Evolutionary conservation across 2,888 invertebrate genomes (phyloP).

Genomic region (Drosophila formosana): DNA sequence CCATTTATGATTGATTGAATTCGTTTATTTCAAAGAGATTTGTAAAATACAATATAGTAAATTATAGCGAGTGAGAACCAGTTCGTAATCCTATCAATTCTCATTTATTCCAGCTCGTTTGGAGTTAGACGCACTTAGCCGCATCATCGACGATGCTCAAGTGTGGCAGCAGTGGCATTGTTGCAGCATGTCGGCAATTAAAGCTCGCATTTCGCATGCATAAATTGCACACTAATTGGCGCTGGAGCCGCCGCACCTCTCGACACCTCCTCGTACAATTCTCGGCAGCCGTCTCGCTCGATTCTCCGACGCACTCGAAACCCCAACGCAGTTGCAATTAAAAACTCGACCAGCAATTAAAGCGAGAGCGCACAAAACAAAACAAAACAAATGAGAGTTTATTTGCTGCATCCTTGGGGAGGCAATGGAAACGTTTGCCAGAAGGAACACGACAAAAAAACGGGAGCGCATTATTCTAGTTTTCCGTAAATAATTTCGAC

Average conservation of each 20-base stretch:
- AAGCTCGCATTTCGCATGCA: slow-evolving; percentile 55
- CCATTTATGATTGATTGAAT: too few species aligned
- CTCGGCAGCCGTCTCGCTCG: background rate
- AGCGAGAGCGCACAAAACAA: slow-evolving; percentile 4
- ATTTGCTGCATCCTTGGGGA: slow-evolving; percentile 1
- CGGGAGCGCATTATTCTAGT: slow-evolving; percentile 16
- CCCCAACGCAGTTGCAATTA: slow-evolving; percentile 65
- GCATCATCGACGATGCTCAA: slow-evolving; percentile 11
- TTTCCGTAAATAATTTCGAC: slow-evolving; percentile 9
- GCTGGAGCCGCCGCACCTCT: slow-evolving; percentile 15
- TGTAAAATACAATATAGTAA: too few species aligned
- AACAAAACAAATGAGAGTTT: slow-evolving; percentile 17
- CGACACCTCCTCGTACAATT: background rate
- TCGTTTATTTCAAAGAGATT: too few species aligned
- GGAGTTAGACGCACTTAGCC: slow-evolving; percentile 18
- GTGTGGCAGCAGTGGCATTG: slow-evolving; percentile 20
- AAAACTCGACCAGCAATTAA: slow-evolving; percentile 63
- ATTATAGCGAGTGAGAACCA: background rate
- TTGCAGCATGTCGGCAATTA: slow-evolving; percentile 40
- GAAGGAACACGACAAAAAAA: background rate
- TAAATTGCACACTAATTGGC: slow-evolving; percentile 55
- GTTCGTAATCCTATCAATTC: slow-evolving; percentile 7
- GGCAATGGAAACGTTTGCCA: background rate
- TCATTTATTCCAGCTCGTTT: background rate
- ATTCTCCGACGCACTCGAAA: slow-evolving; percentile 15